Evolutionary conservation across 2,888 invertebrate genomes (phyloP).

Genomic region (Schrankia costaestrigalis): DNA sequence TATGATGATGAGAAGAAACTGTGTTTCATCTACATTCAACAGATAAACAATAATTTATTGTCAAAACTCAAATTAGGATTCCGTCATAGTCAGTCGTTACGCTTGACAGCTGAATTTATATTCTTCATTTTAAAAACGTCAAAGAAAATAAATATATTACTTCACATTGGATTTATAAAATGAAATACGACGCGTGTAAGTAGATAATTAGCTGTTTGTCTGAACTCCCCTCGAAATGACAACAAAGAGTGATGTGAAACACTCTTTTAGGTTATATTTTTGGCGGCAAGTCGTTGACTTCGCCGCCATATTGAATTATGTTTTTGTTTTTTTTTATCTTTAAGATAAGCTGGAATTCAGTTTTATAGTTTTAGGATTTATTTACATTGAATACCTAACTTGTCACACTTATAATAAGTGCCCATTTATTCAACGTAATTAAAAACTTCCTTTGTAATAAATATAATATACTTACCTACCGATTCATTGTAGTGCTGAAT

Average conservation of each 20-base stretch:
- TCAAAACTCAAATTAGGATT: no score
- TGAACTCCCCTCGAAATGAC: conserved; percentile 33
- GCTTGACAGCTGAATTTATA: conserved; percentile 20
- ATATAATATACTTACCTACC: no score
- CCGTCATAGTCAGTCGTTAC: no score
- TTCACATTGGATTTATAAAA: conserved; percentile 12
- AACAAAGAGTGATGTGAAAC: conserved; percentile 55
- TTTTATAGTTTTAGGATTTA: no score
- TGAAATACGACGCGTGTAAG: conserved; percentile 15
- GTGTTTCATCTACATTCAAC: no score
- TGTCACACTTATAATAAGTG: no score
- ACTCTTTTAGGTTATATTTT: conserved; percentile 51
- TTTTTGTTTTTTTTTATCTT: not conserved
- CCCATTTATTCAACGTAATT: no score
- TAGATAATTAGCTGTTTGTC: conserved; percentile 26
- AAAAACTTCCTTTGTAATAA: no score
- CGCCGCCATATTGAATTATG: conserved; percentile 22
- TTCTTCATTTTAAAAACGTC: conserved; percentile 7
- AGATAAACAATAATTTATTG: no score
- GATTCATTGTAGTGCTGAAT: no score
- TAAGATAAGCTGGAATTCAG: not conserved
- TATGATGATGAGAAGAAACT: no score
- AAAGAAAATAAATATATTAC: conserved; percentile 14
- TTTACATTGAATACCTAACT: no score
- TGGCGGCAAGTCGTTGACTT: conserved; percentile 50